phyloP scores from a whole-genome alignment of 2,888 invertebrate genomes.

The Volucella zonaria region DNA sequence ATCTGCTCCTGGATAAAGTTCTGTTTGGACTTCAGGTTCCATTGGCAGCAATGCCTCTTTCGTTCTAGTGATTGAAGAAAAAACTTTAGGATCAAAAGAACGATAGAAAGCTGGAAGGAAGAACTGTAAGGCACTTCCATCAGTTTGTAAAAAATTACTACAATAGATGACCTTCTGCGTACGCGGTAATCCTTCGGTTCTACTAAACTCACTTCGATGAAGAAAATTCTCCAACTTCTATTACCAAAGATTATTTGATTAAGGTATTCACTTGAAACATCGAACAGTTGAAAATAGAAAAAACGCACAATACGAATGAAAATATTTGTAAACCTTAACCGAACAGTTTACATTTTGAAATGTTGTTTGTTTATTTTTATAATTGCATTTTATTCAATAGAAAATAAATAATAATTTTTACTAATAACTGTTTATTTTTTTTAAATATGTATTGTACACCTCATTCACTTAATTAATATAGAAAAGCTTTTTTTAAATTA shows the following conservation, averaged over 20 bases:
- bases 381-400: conserved; percentile 40
- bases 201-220: no score
- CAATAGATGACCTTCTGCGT: no score
- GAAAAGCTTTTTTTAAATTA: conserved; percentile 15
- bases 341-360: conserved; percentile 10
- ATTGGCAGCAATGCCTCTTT: no score
- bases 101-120: no score
- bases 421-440: conserved; percentile 41
- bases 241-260: neutral
- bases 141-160: no score
- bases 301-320: conserved; percentile 56
- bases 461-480: conserved; percentile 33
- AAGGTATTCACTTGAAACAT: conserved; percentile 52
- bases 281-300: conserved; percentile 57
- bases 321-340: conserved; percentile 24
- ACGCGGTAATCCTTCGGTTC: no score
- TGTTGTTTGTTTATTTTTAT: conserved; percentile 44
- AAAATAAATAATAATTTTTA: conserved; percentile 18
- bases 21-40: no score
- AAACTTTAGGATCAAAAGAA: no score
- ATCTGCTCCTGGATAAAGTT: no score
- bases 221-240: no score
- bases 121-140: no score
- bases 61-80: no score
- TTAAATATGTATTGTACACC: conserved; percentile 12